Conservation (phyloP, 2,888 invertebrate genomes). For the Mythimna loreyi region DNA sequence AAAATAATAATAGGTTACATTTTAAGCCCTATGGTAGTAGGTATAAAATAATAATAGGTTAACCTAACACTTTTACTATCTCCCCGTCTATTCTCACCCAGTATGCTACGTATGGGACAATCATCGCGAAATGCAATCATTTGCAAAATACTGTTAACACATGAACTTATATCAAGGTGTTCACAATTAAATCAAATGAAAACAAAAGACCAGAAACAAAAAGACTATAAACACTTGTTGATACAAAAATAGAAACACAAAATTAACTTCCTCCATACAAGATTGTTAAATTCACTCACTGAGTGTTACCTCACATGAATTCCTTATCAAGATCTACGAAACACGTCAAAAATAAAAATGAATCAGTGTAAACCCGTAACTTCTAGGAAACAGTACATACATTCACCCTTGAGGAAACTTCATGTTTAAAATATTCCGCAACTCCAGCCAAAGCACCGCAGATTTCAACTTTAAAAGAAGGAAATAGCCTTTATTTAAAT, state of each 20-base stretch:
- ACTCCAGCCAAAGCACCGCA: constrained; percentile 49
- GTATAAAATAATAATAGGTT: too few relatives aligned
- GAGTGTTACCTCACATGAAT: constrained; percentile 31
- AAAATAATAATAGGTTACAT: too few relatives aligned
- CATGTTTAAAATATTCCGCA: constrained; percentile 53
- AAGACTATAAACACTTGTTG: constrained; percentile 18
- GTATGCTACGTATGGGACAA: too few relatives aligned
- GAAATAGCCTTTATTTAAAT: constrained; percentile 78
- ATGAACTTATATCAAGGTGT: too few relatives aligned
- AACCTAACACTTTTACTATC: too few relatives aligned
- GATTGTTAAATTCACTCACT: constrained; percentile 11
- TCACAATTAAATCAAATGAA: neutral
- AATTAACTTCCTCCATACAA: neutral
- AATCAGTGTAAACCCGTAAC: constrained; percentile 30
- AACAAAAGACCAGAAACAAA: neutral
- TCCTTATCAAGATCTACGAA: constrained; percentile 25
- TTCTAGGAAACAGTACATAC: constrained; percentile 28
- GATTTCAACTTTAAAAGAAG: constrained; percentile 71
- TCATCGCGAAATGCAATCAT: too few relatives aligned
- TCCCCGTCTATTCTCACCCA: too few relatives aligned
- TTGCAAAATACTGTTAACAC: too few relatives aligned
- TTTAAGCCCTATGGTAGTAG: too few relatives aligned
- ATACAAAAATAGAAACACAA: constrained; percentile 8
- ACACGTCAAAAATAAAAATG: constrained; percentile 36
- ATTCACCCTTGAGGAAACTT: constrained; percentile 27